phyloP scores from a whole-genome alignment of 2,888 invertebrate genomes.

The Nasonovia ribisnigri region DNA sequence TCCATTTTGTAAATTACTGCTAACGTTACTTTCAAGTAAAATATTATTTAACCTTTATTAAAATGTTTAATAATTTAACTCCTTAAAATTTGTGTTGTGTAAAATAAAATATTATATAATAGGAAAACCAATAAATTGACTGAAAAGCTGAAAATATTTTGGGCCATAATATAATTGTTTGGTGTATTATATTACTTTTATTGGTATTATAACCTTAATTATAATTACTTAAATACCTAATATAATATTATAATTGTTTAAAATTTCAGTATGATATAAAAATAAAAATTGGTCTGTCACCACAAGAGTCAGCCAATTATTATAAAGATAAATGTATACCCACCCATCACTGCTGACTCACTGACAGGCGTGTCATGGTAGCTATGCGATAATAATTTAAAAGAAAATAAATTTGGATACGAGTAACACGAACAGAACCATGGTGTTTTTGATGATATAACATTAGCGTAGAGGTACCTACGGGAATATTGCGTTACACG shows the following conservation, averaged over 20 bases:
- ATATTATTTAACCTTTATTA: not conserved
- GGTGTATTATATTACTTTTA: no score
- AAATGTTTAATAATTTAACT: not conserved
- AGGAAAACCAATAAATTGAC: not conserved
- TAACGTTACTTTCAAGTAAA: not conserved
- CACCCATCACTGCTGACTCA: not conserved
- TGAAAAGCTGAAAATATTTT: not conserved
- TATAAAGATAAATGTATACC: not conserved
- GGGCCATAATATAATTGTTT: not conserved
- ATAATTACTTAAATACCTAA: not conserved
- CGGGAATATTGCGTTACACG: not conserved
- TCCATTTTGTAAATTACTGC: not conserved
- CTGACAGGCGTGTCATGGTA: not conserved
- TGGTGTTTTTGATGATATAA: not conserved
- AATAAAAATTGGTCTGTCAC: not conserved
- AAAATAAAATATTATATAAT: not conserved
- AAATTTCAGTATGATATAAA: not conserved
- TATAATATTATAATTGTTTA: not conserved
- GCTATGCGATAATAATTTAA: not conserved
- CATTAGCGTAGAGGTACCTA: not conserved
- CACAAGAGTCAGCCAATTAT: not conserved
- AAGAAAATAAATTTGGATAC: not conserved
- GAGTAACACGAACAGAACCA: not conserved
- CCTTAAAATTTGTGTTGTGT: not conserved
- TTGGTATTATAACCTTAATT: not conserved